Base-by-base conservation (phyloP, 2,797 vertebrate genomes). In the Crenuchus spilurus region DNA sequence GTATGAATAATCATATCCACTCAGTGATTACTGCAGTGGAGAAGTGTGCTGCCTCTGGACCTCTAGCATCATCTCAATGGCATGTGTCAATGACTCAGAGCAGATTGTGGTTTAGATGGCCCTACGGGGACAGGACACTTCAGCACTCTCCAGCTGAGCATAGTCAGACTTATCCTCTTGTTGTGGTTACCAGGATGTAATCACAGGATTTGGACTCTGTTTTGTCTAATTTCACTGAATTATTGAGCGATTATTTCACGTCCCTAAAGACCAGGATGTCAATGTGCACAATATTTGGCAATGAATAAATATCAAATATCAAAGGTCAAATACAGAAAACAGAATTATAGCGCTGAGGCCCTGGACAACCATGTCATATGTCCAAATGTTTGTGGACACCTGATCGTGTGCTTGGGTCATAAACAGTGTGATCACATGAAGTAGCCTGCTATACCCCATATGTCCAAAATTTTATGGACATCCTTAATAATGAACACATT, bases 51-150 rank as follows among this genome's bases (percentile, higher is more conserved):
- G 63, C 61, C 41, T 39, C 26, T 57, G 20, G 42, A 42, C 46
- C 49, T 42, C 65, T 16, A 67, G 55, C 42, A 42, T 77, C 74
- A 77, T 79, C 55, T 68, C 49, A 28, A 35, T 68, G 57, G 61
- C 62, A 77, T 77, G 61, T 71, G 41, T 60, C 31, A 67, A 8
- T 76, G 65, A 82, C 18, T 78, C 70, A 60, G 26, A 46, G 30
- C 31, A 74, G 22, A 65, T 57, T 72, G 58, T 37, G 30, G 72
- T 69, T 66, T 48, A 30, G 39, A n/a, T 58, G 55, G 42, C 54
- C 55, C 51, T 42, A 20, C 63, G 72, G 77, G 54, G 55, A 71
- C 61, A 49, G 46, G 48, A 71, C 39, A 30, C 51, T 57, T 39
- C 72, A 30, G 31, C 64, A 24, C 35, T 71, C 44, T 61, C 63